Evolutionary conservation across 1,140 invertebrate genomes (phyloP), one percentile per base, ranked within the genome.

Genomic region (Ceratoteleas bidentatus): DNA sequence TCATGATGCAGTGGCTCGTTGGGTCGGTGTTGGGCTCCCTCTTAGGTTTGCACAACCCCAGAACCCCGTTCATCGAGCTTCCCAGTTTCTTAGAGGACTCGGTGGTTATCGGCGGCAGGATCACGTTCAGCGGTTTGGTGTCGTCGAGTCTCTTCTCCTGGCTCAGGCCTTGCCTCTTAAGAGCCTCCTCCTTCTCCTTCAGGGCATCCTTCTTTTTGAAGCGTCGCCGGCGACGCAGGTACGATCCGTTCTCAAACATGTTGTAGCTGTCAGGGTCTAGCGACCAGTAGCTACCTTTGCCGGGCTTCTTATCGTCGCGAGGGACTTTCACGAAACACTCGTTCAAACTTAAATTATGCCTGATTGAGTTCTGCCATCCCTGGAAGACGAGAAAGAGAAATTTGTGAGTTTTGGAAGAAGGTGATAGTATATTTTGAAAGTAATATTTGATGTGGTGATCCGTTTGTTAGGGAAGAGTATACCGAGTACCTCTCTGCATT

Each of bases 151-250:
- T 91, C 64, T 93, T 93, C 9, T 93, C 93, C 64, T 92, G 90
- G 32, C 92, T 85, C 45, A 94, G 88, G 45, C 95, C 94, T 82
- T 96, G 95, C 6, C 96, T 92, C 86, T 97, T 97, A 13, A 96
- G 75, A 0, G 95, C 95, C 85, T 97, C 96, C 81, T 98, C 96
- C 85, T 97, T 97, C 85, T 98, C 96, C 79, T 95, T 94, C 15
- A 96, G n/a, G n/a, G n/a, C n/a, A n/a, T n/a, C n/a, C 88, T 98
- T 99, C 92, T 99, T 99, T 92, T 99, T 99, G 91, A 99, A 99
- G 3, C 98, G 94, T 70, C 97, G 93, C 38, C 97, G 92, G 8
- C 98, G 93, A n/a, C 98, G 93, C 70, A 99, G 92, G 88, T 98
- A 99, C 8, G 97, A 98, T 0, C 98, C 98, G 86, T 99, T 98